phyloP scores from a whole-genome alignment of 1,140 invertebrate genomes.

The Neuroterus valhalla region DNA sequence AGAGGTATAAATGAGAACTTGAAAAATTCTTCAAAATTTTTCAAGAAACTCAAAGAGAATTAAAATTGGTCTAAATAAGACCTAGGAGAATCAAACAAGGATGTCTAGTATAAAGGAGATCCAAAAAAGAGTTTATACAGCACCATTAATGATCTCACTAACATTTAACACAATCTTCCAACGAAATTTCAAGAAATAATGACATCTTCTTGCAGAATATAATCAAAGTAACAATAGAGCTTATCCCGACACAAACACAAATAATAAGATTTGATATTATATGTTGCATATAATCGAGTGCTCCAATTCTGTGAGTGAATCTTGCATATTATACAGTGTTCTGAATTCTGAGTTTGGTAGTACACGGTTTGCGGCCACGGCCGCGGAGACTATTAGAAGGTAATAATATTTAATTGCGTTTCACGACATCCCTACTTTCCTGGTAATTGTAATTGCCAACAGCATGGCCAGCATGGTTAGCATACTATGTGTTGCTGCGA shows the following conservation, averaged over 20 bases:
- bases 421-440: slow-evolving; percentile 66
- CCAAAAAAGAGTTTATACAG: too few species aligned
- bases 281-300: neutral
- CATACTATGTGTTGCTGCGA: slow-evolving; percentile 45
- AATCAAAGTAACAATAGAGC: slow-evolving; percentile 1
- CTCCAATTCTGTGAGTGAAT: slow-evolving; percentile 15
- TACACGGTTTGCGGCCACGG: slow-evolving; percentile 46
- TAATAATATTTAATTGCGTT: slow-evolving; percentile 71
- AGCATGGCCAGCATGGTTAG: slow-evolving; percentile 58
- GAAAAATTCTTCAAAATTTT: too few species aligned
- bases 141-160: too few species aligned
- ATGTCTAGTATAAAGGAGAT: too few species aligned
- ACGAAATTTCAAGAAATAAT: neutral
- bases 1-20: too few species aligned
- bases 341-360: slow-evolving; percentile 14
- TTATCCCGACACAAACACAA: neutral
- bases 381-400: slow-evolving; percentile 46
- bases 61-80: too few species aligned
- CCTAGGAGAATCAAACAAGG: too few species aligned
- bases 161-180: too few species aligned
- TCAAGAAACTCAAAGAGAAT: too few species aligned
- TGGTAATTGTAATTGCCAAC: slow-evolving; percentile 67
- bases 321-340: neutral
- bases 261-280: slow-evolving; percentile 17
- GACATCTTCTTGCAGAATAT: neutral